phyloP scores from a whole-genome alignment of 2,797 vertebrate species.

The Microctenopoma stevenorrisi region DNA sequence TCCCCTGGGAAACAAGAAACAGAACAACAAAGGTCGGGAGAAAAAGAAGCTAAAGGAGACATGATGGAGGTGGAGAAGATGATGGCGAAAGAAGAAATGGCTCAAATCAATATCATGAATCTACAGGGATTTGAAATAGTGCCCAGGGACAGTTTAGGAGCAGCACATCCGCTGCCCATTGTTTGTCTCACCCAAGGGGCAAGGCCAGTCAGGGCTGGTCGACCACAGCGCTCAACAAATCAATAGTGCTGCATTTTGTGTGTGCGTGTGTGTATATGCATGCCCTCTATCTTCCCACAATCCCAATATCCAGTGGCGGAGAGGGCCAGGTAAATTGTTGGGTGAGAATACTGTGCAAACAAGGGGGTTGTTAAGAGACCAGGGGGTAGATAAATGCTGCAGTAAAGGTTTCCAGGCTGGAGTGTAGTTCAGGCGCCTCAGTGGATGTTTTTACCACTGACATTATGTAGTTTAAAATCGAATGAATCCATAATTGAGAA shows the following conservation, averaged over 20 bases:
- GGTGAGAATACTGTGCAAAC: slow-evolving; percentile 56
- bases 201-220: slow-evolving; percentile 58
- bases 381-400: slow-evolving; percentile 40
- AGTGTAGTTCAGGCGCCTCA: slow-evolving; percentile 2
- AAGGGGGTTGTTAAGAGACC: slow-evolving; percentile 37
- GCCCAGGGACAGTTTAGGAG: slow-evolving; percentile 73
- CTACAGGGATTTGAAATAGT: slow-evolving; percentile 71
- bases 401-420: slow-evolving; percentile 21
- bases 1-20: slow-evolving; percentile 64
- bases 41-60: slow-evolving; percentile 56
- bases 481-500: too few species aligned
- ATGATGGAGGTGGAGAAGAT: slow-evolving; percentile 65
- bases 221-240: slow-evolving; percentile 69
- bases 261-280: slow-evolving; percentile 24
- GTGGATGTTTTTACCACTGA: too few species aligned
- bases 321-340: slow-evolving; percentile 44
- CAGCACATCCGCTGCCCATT: slow-evolving; percentile 71
- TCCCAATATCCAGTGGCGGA: slow-evolving; percentile 45
- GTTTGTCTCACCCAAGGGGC: slow-evolving; percentile 71
- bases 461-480: too few species aligned
- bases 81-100: slow-evolving; percentile 53
- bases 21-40: slow-evolving; percentile 68
- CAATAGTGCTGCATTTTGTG: slow-evolving; percentile 67
- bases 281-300: slow-evolving; percentile 35
- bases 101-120: slow-evolving; percentile 76